Base-by-base conservation (phyloP, 2,113 vertebrate species). In the Prionailurus viverrinus region DNA sequence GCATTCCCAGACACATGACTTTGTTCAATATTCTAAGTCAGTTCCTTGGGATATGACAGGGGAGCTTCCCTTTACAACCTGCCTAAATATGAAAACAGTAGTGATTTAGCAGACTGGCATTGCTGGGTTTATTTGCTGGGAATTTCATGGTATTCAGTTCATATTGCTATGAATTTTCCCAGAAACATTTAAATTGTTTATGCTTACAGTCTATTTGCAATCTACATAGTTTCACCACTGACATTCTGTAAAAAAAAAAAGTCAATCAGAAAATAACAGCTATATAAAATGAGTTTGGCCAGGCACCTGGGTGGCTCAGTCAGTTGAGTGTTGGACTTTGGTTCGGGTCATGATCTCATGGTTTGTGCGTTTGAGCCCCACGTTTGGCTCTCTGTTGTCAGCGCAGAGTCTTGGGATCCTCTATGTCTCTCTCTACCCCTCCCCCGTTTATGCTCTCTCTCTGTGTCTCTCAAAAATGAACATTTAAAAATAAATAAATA, bases 1-100 rank as follows among this genome's bases (percentile, higher is more conserved):
- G 92, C 96, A 89, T 94, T 97, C 79, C 92, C 96, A 98, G 97
- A 96, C 94, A 93, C 89, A 53, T 5, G 39, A 94, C 82, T 51
- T 90, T 81, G 89, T 97, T 98, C 92, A 69, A 58, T 41, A 94
- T 53, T 71, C 51, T 41, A 53, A 87, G 5, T 66, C 74, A 33
- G 31, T 76, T 69, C 53, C 33, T 48, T 53, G 25, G 61, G 66
- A 23, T 91, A 41, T 66, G 41, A 78, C 69, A 53, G 63, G 29
- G 29, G 16, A 5, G 48, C 45, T 88, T 94, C 69, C 80, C 33
- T 23, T 95, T 68, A 48, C 25, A 63, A 10, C 48, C 6, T 73
- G 31, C 25, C 45, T 48, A 39, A 53, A 89, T 87, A 76, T 82
- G 14, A 88, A 97, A 86, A 36, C 5, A 9, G 12, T 3, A 61